Evolutionary conservation across 2,888 invertebrate species (phyloP), one percentile per base, ranked within the genome.

Genomic region (Protodeltote pygarga): DNA sequence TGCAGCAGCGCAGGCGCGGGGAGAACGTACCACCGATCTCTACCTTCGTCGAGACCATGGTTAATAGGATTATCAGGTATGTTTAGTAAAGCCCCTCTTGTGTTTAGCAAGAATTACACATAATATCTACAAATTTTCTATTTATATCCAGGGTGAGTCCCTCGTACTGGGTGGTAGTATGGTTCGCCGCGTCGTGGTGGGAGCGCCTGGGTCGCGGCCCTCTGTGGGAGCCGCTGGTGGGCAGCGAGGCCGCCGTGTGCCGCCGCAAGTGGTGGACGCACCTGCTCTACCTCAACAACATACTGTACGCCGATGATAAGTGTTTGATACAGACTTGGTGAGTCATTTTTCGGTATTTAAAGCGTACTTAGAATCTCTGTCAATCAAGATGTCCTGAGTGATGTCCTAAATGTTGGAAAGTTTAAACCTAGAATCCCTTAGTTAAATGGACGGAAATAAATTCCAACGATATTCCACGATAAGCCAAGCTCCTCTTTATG

Each of bases 291-390:
- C 73, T 89, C 44, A 89, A 89, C 81, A 91, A 91, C 70, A 61
- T 90, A 6, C 28, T 89, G 3, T 62, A 81, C 16, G 75, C 84
- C 0, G 86, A 87, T 42, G 81, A 90, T 35, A 89, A 89, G 63
- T 91, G 91, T 52, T 82, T 92, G 24, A 84, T 91, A 65, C 91
- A 90, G 75, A 91, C 91, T 4, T 92, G 91, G 90, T 90, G 21
- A 80, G 77, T 23, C 5, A 0, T 2, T 5, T 4, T n/a, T 5
- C 1, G 9, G 13, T 16, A n/a, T 5, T 5, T n/a, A n/a, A n/a
- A n/a, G n/a, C n/a, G n/a, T n/a, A n/a, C n/a, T n/a, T n/a, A n/a
- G n/a, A n/a, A n/a, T n/a, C n/a, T n/a, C n/a, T n/a, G n/a, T n/a
- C n/a, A n/a, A n/a, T n/a, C n/a, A n/a, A n/a, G n/a, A n/a, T n/a